Conservation (phyloP, 2,888 invertebrate species). For the Podabrus alpinus region DNA sequence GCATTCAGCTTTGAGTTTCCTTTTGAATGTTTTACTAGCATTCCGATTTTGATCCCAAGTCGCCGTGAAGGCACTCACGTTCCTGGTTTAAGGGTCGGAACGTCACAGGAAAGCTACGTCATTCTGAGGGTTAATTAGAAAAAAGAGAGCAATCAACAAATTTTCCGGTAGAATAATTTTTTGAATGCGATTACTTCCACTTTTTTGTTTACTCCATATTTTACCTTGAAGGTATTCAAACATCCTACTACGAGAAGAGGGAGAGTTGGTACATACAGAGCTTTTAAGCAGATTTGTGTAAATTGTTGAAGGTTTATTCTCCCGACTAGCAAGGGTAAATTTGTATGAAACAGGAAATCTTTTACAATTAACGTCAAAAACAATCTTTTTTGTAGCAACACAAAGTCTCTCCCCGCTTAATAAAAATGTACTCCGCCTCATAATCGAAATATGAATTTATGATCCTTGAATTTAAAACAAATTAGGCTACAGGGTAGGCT, state of each 20-base stretch:
- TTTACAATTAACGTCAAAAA: slow-evolving; percentile 22
- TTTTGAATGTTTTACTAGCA: no score
- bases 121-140: background rate
- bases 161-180: background rate
- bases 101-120: background rate
- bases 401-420: background rate
- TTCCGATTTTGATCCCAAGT: no score
- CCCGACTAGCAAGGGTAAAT: slow-evolving; percentile 13
- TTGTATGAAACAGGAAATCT: slow-evolving; percentile 18
- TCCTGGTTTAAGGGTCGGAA: background rate
- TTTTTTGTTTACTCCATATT: background rate
- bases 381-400: slow-evolving; percentile 5
- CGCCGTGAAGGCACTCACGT: no score
- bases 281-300: slow-evolving; percentile 15
- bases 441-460: background rate
- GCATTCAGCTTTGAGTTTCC: no score
- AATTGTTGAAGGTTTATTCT: slow-evolving; percentile 12
- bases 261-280: background rate
- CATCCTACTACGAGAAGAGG: background rate
- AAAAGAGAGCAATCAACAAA: background rate
- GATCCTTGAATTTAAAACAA: background rate
- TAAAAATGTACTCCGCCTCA: background rate
- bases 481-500: background rate
- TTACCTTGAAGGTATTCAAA: background rate
- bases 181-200: background rate